Conservation (phyloP, 2,113 vertebrate species). For the Plestiodon gilberti region DNA sequence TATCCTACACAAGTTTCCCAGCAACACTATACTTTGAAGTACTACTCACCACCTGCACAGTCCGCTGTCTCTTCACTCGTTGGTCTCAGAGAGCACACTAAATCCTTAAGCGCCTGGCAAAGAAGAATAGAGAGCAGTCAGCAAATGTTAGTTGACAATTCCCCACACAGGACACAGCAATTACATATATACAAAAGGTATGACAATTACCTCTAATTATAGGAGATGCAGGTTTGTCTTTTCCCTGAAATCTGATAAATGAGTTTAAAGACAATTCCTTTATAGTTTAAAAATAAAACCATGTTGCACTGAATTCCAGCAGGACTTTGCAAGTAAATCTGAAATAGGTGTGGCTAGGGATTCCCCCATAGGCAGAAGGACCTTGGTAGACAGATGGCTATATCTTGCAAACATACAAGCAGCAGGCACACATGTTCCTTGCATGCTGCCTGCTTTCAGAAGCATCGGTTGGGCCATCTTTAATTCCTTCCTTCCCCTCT, state of each 20-base stretch:
- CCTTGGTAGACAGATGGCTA: slow-evolving; percentile 4
- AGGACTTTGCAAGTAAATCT: neutral
- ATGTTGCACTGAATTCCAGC: neutral
- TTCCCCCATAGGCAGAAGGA: slow-evolving; percentile 16
- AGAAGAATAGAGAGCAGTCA: slow-evolving; percentile 42
- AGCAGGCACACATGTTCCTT: slow-evolving; percentile 44
- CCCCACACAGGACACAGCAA: neutral
- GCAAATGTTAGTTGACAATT: slow-evolving; percentile 14
- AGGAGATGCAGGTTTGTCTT: slow-evolving; percentile 15
- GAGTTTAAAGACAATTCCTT: slow-evolving; percentile 8
- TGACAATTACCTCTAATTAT: neutral
- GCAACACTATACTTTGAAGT: slow-evolving; percentile 23
- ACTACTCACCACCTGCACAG: slow-evolving; percentile 50
- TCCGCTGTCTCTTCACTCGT: slow-evolving; percentile 48
- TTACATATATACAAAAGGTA: neutral
- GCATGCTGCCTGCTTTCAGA: slow-evolving; percentile 54
- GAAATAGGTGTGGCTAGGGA: fast-evolving
- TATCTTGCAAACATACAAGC: slow-evolving; percentile 5
- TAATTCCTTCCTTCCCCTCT: slow-evolving; percentile 58
- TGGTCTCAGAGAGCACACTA: slow-evolving; percentile 43
- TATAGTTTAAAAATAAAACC: slow-evolving; percentile 20
- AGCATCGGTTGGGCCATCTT: slow-evolving; percentile 49
- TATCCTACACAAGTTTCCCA: neutral
- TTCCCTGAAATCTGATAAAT: neutral
- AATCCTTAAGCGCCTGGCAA: slow-evolving; percentile 54